phyloP scores from a whole-genome alignment of 1,140 invertebrate species.

The Atopsyche davidsoni region DNA sequence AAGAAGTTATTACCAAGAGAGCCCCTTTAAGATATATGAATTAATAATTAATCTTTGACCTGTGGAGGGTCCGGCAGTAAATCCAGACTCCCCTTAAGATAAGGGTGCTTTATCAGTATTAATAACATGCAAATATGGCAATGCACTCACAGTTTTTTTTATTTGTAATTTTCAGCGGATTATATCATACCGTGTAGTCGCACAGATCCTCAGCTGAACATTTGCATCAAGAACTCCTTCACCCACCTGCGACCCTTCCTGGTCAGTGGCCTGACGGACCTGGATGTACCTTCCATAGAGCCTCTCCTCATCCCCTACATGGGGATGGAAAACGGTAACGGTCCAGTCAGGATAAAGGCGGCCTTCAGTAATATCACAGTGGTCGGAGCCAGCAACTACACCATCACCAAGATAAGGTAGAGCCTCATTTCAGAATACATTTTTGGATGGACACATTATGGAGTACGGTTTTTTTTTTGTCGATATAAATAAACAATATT shows the following conservation, averaged over 20 bases:
- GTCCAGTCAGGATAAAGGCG: slow-evolving; percentile 62
- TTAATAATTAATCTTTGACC: no score
- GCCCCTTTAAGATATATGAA: no score
- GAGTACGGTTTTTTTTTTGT: background rate
- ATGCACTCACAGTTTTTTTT: no score
- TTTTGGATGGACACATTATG: background rate
- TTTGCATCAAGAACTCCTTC: slow-evolving; percentile 61
- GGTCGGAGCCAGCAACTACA: slow-evolving; percentile 66
- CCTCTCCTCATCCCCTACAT: slow-evolving; percentile 62
- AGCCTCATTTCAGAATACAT: background rate
- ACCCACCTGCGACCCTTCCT: slow-evolving; percentile 66
- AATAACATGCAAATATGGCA: no score
- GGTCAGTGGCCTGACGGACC: slow-evolving; percentile 58
- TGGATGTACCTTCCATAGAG: slow-evolving; percentile 65
- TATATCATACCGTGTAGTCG: slow-evolving; percentile 65
- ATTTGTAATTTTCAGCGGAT: slow-evolving; percentile 55
- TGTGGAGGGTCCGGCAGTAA: no score
- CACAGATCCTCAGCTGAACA: slow-evolving; percentile 59
- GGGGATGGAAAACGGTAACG: slow-evolving; percentile 68
- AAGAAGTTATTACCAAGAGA: no score
- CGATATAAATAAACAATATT: background rate
- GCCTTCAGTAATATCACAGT: slow-evolving; percentile 66
- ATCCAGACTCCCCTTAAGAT: no score
- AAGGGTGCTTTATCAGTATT: no score
- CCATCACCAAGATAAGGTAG: slow-evolving; percentile 50